Base-by-base conservation (phyloP, 2,113 vertebrate species). In the Machaerirhynchus nigripectus region DNA sequence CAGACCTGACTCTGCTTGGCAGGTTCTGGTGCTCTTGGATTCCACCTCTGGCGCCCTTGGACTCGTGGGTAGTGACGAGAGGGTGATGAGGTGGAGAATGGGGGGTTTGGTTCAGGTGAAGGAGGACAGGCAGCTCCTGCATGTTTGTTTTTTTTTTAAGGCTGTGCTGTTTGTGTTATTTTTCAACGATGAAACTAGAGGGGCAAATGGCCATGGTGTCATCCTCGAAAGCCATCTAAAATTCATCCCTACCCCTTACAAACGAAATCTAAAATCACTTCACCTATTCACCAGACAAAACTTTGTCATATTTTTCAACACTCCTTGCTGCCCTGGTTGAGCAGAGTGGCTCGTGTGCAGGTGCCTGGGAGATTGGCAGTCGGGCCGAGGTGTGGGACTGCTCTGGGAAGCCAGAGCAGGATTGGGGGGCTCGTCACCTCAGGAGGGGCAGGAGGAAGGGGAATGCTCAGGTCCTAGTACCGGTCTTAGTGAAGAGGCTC, bases 401-500 rank as follows among this genome's bases (percentile, higher is more conserved):
- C 85, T 84, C 42, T 52, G 52, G 76, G 74, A 9, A 63, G 90
- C 35, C 73, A 89, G 79, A 37, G 56, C 49, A 44, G 87, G 39
- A 9, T 31, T 15, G 1, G n/a, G 78, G 49, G 30, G 28, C 27
- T 91, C 37, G 76, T 14, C 31, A 57, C 23, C 67, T 35, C 23
- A 13, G 33, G 6, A 24, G 49, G 69, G 57, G n/a, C 30, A 57
- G 76, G 40, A 67, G 56, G 69, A 79, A 84, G 49, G 84, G 68
- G 2, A 37, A 80, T 21, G 22, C 76, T 65, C 50, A 94, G 89
- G 8, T 93, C 89, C 86, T 70, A 88, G 88, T 98, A 98, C 98
- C 98, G 52, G 97, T 97, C 96, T 97, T 97, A 80, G 97, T 97
- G 97, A 98, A 98, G 89, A 97, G 97, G 96, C 97, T 98, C 76